Conservation (phyloP, 1,140 invertebrate genomes). For the Drosophila micromelanica region DNA sequence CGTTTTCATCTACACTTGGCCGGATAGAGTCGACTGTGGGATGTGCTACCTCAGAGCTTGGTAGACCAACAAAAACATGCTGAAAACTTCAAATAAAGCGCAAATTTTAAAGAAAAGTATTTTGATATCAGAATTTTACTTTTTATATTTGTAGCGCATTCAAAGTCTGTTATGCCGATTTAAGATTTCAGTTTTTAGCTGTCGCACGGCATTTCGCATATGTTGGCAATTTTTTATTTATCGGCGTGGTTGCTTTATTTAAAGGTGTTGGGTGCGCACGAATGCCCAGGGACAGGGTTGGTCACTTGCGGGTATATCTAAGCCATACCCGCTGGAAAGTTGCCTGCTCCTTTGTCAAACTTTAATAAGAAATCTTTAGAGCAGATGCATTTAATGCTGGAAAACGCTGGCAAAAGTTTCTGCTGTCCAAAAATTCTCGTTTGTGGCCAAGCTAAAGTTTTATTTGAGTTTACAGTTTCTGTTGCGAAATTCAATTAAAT, state of each 20-base stretch:
- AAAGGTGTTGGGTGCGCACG: conserved; percentile 65
- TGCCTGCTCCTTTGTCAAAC: conserved; percentile 30
- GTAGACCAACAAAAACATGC: not conserved
- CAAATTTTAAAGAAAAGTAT: too few relatives aligned
- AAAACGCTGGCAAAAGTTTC: conserved; percentile 26
- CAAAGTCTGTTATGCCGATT: not conserved
- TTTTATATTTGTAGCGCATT: conserved; percentile 14
- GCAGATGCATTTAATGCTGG: conserved; percentile 24
- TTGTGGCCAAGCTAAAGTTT: conserved; percentile 58
- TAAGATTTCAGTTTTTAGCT: not conserved
- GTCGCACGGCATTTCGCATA: conserved; percentile 62
- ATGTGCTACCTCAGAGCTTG: conserved; percentile 3
- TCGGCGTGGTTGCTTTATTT: conserved; percentile 61
- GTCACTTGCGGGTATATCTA: not conserved
- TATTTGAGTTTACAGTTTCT: conserved; percentile 52
- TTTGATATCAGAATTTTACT: too few relatives aligned
- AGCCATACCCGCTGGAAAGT: conserved; percentile 20
- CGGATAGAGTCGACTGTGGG: conserved; percentile 23
- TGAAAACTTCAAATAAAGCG: not conserved
- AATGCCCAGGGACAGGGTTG: conserved; percentile 5
- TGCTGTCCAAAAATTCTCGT: conserved; percentile 11
- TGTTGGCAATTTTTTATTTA: conserved; percentile 78
- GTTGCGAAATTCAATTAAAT: conserved; percentile 57
- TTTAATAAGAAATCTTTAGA: conserved; percentile 51
- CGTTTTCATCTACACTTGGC: conserved; percentile 17